Evolutionary conservation across 2,797 vertebrate genomes (phyloP).

Genomic region (Tiaroga cobitis): DNA sequence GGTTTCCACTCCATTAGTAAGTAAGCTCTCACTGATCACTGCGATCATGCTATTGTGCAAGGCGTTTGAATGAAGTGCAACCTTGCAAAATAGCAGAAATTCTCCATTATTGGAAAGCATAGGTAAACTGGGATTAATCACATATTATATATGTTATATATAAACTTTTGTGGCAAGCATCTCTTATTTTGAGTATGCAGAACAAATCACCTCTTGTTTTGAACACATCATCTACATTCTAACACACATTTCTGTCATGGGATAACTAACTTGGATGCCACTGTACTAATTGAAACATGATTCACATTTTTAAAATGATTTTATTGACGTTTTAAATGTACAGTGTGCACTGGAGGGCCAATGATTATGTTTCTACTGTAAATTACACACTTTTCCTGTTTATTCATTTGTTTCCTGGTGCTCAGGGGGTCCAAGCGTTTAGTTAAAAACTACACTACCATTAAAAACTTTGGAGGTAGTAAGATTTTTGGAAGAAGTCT

Average conservation of each 20-base stretch:
- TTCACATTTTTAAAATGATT: neutral
- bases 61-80: neutral
- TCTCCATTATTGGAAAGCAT: neutral
- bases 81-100: conserved; percentile 33
- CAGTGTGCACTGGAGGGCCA: neutral
- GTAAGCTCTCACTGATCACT: conserved; percentile 29
- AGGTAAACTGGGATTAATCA: neutral
- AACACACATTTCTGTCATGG: conserved; percentile 41
- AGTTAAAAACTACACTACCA: neutral
- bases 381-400: neutral
- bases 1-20: conserved; percentile 15
- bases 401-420: neutral
- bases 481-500: neutral
- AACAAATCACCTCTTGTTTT: conserved; percentile 25
- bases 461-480: neutral
- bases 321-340: neutral
- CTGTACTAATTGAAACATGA: conserved; percentile 25
- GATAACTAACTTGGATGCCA: conserved; percentile 44
- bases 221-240: conserved; percentile 48
- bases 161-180: neutral
- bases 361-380: neutral
- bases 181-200: conserved; percentile 11
- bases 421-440: neutral
- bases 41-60: conserved; percentile 25
- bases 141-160: conserved; percentile 28